Evolutionary conservation across 2,797 vertebrate species (phyloP), one percentile per base, ranked within the genome.

Genomic region (Fistularia commersonii): DNA sequence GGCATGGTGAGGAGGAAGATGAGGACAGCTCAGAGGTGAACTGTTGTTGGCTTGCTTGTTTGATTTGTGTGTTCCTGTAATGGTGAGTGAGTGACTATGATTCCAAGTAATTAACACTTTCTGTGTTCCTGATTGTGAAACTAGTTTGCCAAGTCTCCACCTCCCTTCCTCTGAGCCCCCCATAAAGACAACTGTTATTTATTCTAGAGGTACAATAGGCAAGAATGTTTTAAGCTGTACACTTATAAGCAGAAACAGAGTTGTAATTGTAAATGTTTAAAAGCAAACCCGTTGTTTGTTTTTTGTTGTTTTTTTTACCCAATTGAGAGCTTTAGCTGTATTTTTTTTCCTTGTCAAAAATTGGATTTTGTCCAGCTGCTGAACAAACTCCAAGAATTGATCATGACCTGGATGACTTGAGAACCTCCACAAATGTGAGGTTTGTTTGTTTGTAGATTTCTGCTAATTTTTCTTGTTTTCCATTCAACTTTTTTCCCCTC

Each of bases 1-100:
- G 87, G 87, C 84, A 88, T 70, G 88, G 88, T 15, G 87, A 88
- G 34, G 87, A 83, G 72, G 84, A 86, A 44, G 81, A 86, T 58
- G 84, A 82, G 55, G 81, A 82, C 79, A 77, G 77, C 71, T 79
- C 79, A 0, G 86, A 89, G 88, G 88, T 90, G 67, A 86, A 61
- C 62, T 59, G 41, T 56, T 43, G 42, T 53, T 45, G 50, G 8
- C 48, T 64, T 64, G 50, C 66, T 76, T 73, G 51, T 72, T 75
- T 67, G 61, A 45, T 58, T 72, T 69, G 40, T 65, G 41, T 63
- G 61, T 73, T 78, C 62, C 48, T 66, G 45, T 67, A 62, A 64
- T 61, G 41, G 33, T 8, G 45, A 23, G 42, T 48, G 40, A 32
- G 57, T 56, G 61, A 63, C 61, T 64, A 36, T 54, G 48, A 1